Evolutionary conservation across 2,888 invertebrate species (phyloP).

Genomic region (Nematopogon swammerdamellus): DNA sequence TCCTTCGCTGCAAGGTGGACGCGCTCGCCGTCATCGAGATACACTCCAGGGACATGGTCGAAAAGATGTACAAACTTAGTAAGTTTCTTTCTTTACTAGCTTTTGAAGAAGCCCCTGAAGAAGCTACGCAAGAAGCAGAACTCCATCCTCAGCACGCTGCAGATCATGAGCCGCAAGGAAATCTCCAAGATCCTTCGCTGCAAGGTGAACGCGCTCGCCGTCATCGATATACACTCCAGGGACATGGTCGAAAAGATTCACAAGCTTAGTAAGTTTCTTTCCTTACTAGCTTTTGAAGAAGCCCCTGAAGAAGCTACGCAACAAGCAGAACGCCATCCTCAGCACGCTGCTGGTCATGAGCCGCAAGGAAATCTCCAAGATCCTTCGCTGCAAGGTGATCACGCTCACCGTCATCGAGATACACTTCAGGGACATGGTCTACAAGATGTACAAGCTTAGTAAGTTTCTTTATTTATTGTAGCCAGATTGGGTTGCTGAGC

Average conservation of each 20-base stretch:
- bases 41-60: slow-evolving; percentile 86
- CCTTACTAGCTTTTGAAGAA: slow-evolving; percentile 43
- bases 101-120: slow-evolving; percentile 70
- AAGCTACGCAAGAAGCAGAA: slow-evolving; percentile 79
- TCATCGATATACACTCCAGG: slow-evolving; percentile 86
- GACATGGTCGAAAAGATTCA: slow-evolving; percentile 89
- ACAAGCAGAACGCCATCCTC: slow-evolving; percentile 74
- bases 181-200: slow-evolving; percentile 70
- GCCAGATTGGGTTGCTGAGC: too few relatives aligned
- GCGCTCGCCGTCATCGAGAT: slow-evolving; percentile 87
- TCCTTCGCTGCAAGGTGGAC: slow-evolving; percentile 78
- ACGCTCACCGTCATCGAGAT: slow-evolving; percentile 87
- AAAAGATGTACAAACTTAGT: slow-evolving; percentile 80
- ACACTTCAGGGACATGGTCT: slow-evolving; percentile 86
- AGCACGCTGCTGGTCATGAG: slow-evolving; percentile 76
- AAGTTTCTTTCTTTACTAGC: slow-evolving; percentile 18
- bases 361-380: slow-evolving; percentile 68
- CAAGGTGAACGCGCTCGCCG: slow-evolving; percentile 83
- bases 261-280: slow-evolving; percentile 62
- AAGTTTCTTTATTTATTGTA: slow-evolving; percentile 18
- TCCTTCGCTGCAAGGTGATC: slow-evolving; percentile 78
- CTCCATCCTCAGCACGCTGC: slow-evolving; percentile 68
- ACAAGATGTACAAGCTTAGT: slow-evolving; percentile 80
- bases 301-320: slow-evolving; percentile 76
- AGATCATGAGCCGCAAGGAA: slow-evolving; percentile 74